Conservation (phyloP, 2,113 vertebrate species). For the Corythornis vintsioides region DNA sequence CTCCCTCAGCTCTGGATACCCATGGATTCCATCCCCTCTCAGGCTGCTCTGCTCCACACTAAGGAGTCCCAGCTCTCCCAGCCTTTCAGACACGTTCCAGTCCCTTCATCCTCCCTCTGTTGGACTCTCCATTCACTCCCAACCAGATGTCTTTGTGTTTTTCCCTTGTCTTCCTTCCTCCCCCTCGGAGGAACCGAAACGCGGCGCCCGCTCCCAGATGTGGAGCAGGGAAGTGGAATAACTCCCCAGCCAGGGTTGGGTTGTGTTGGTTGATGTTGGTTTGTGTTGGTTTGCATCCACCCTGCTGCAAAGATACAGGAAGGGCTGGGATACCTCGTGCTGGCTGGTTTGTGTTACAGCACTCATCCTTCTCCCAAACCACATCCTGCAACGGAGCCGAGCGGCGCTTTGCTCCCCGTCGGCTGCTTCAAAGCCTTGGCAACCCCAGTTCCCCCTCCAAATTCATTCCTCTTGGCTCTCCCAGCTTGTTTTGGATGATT, state of each 20-base stretch:
- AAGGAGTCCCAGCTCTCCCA: too few relatives aligned
- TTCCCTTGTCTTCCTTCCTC: background rate
- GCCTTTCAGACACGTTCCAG: too few relatives aligned
- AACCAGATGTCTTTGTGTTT: background rate
- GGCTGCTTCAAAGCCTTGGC: background rate
- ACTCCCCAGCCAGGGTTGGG: too few relatives aligned
- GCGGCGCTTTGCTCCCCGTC: background rate
- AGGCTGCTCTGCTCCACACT: too few relatives aligned
- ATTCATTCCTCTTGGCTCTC: background rate
- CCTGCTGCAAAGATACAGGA: background rate
- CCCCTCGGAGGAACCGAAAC: background rate
- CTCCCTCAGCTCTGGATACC: too few relatives aligned
- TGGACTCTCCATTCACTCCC: background rate
- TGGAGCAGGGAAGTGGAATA: background rate
- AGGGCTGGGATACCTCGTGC: background rate
- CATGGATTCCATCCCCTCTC: too few relatives aligned
- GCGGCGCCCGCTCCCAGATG: background rate
- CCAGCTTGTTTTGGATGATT: background rate
- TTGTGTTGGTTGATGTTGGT: background rate
- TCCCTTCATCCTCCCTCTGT: too few relatives aligned
- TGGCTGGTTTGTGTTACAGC: background rate
- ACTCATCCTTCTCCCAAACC: slow-evolving; percentile 3
- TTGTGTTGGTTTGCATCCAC: background rate
- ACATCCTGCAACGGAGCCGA: background rate
- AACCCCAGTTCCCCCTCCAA: background rate